phyloP scores from a whole-genome alignment of 2,797 vertebrate species.

The Adrianichthys oophorus region DNA sequence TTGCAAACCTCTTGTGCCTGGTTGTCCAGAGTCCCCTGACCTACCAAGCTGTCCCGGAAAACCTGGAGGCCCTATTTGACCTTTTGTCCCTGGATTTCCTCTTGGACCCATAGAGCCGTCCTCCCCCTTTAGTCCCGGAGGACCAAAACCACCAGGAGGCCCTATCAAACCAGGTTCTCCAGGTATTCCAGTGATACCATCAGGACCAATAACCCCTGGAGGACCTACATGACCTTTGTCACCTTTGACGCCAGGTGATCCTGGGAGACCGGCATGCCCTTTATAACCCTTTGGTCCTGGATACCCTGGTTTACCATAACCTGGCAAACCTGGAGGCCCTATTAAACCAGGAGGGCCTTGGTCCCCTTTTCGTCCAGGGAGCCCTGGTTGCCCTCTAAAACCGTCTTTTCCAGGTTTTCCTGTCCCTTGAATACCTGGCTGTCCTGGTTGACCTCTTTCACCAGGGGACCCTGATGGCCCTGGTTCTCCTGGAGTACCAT shows the following conservation, averaged over 20 bases:
- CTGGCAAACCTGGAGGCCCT: slow-evolving; percentile 87
- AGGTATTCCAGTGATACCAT: slow-evolving; percentile 85
- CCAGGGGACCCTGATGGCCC: slow-evolving; percentile 83
- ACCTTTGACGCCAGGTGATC: slow-evolving; percentile 85
- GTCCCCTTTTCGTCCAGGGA: slow-evolving; percentile 89
- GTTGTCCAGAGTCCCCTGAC: slow-evolving; percentile 85
- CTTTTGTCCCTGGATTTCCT: slow-evolving; percentile 85
- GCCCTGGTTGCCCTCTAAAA: slow-evolving; percentile 86
- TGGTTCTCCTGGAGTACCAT: slow-evolving; percentile 84
- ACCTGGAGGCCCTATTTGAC: slow-evolving; percentile 86
- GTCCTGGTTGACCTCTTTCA: slow-evolving; percentile 84
- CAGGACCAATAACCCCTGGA: slow-evolving; percentile 84
- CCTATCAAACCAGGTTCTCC: slow-evolving; percentile 89
- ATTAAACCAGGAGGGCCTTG: slow-evolving; percentile 87
- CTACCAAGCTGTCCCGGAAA: slow-evolving; percentile 88
- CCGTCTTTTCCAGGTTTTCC: slow-evolving; percentile 92
- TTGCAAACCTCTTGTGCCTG: slow-evolving; percentile 86
- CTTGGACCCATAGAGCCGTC: slow-evolving; percentile 80
- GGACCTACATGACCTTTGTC: slow-evolving; percentile 88
- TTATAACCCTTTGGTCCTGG: slow-evolving; percentile 91
- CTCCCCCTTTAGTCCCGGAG: slow-evolving; percentile 91
- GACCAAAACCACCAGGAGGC: slow-evolving; percentile 85
- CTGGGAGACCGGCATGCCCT: slow-evolving; percentile 84
- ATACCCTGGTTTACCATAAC: slow-evolving; percentile 90
- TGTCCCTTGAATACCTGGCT: slow-evolving; percentile 83